Evolutionary conservation across 2,888 invertebrate species (phyloP).

Genomic region (Tubulanus polymorphus): DNA sequence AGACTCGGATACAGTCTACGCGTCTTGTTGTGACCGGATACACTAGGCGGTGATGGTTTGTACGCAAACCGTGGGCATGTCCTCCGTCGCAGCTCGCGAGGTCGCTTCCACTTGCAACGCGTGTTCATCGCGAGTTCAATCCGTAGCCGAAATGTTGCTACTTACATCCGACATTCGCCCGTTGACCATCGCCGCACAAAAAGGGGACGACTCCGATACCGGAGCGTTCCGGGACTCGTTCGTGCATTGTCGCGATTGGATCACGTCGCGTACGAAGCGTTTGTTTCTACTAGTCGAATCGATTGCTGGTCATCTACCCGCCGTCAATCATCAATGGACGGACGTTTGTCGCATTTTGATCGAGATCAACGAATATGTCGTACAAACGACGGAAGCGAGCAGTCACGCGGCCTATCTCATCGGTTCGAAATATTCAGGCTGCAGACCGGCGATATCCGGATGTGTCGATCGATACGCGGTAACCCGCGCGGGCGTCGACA

Average conservation of each 20-base stretch:
- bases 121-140: slow-evolving; percentile 43
- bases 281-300: slow-evolving; percentile 31
- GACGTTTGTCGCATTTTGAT: slow-evolving; percentile 33
- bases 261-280: slow-evolving; percentile 30
- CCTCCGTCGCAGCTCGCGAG: no score
- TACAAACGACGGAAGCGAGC: slow-evolving; percentile 40
- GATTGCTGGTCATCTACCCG: slow-evolving; percentile 28
- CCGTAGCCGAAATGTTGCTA: slow-evolving; percentile 46
- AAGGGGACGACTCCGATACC: no score
- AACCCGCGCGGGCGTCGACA: slow-evolving; percentile 41
- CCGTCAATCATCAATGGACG: slow-evolving; percentile 26
- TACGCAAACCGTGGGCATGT: no score
- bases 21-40: no score
- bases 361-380: slow-evolving; percentile 37
- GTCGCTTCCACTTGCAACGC: slow-evolving; percentile 39
- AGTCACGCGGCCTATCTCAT: slow-evolving; percentile 43
- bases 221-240: slow-evolving; percentile 24
- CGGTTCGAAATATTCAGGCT: slow-evolving; percentile 28
- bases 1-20: no score
- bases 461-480: slow-evolving; percentile 44
- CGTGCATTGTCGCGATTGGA: slow-evolving; percentile 29
- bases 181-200: no score
- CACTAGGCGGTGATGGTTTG: no score
- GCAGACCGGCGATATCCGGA: slow-evolving; percentile 30
- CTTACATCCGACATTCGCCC: slow-evolving; percentile 44